Base-by-base conservation (phyloP, 2,113 vertebrate genomes). In the Paramormyrops kingsleyae region DNA sequence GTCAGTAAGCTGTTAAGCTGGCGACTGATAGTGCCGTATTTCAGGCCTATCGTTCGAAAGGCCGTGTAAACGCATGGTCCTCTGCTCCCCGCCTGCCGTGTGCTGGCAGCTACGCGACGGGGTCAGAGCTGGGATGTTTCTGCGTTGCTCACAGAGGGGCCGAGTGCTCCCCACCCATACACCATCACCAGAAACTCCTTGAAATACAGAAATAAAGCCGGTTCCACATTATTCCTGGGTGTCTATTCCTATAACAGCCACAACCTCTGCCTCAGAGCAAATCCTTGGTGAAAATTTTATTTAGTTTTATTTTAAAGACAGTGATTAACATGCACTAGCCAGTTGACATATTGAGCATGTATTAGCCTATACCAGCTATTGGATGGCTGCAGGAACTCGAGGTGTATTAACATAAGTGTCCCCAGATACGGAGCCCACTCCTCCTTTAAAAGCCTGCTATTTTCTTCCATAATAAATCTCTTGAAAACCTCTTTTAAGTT, bases 331-430 rank as follows among this genome's bases (percentile, higher is more conserved):
- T 27, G n/a, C 44, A 77, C 42, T 88, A 46, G 27, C 59, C 90
- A 5, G 80, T 83, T 87, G 47, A 35, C 19, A 66, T 39, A 31
- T 13, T 70, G 74, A 44, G 4, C 49, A 21, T 46, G 47, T 59
- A 53, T 83, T 31, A 59, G 46, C 42, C 50, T 50, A 10, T 80
- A 19, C 56, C 27, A 19, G 47, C 85, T 52, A 50, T 47, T 88
- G 77, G 88, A 62, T 13, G 70, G 19, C 87, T 83, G 89, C 24
- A n/a, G 31, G 90, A 66, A 39, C 80, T 87, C 47, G 74, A 50
- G 83, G 90, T 50, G 88, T 91, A 91, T 89, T 89, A 90, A 62
- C 56, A 85, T 59, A 83, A 19, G 62, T 77, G 19, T 46, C 35
- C 19, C 9, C 74, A 42, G 84, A 90, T 89, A 87, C 31, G 17